Conservation (phyloP, 2,888 invertebrate species). For the Monoplex corrugatus region DNA sequence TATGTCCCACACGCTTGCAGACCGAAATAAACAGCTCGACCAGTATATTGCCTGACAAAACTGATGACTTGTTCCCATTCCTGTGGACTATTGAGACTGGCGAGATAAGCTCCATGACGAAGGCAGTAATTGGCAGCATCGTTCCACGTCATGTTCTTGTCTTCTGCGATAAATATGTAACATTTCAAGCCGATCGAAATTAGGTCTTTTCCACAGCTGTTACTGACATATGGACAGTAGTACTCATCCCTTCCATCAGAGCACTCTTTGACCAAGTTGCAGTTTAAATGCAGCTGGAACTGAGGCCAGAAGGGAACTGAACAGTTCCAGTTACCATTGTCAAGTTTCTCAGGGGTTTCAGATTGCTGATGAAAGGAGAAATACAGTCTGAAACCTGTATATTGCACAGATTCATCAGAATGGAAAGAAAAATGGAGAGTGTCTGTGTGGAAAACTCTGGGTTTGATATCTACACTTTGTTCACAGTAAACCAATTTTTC, state of each 20-base stretch:
- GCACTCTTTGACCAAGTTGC: background rate
- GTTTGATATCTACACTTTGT: too few relatives aligned
- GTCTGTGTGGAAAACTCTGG: background rate
- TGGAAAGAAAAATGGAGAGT: background rate
- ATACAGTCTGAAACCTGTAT: background rate
- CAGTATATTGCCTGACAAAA: too few relatives aligned
- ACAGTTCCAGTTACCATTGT: background rate
- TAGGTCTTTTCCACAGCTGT: background rate
- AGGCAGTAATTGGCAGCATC: slow-evolving; percentile 7
- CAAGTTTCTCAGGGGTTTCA: background rate
- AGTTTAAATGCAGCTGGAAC: background rate
- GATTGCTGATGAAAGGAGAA: slow-evolving; percentile 13
- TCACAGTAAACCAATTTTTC: background rate
- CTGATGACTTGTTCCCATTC: background rate
- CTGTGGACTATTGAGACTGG: background rate
- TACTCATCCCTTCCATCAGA: background rate
- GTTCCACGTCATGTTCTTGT: background rate
- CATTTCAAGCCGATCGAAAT: background rate
- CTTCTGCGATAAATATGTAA: background rate
- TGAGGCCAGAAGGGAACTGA: background rate
- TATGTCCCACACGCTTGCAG: background rate
- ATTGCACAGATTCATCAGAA: background rate
- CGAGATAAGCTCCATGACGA: background rate
- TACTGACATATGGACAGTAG: background rate
- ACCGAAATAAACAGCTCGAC: background rate